Conservation (phyloP, 2,113 vertebrate genomes). For the Calyptomena viridis region DNA sequence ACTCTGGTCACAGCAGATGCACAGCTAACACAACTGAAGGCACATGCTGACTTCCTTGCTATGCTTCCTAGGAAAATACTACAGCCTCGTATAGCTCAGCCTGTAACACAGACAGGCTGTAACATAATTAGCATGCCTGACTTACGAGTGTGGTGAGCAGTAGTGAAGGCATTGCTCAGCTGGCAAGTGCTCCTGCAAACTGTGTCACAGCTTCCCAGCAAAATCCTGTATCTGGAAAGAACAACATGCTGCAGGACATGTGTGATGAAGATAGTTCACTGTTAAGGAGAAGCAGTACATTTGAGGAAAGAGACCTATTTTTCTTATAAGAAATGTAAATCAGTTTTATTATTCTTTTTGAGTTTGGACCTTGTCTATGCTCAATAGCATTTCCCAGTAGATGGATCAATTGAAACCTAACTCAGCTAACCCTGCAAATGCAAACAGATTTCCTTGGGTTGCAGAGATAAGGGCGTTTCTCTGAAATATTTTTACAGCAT, state of each 20-base stretch:
- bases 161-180: constrained; percentile 9
- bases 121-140: neutral
- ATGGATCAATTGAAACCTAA: neutral
- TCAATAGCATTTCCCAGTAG: neutral
- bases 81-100: neutral
- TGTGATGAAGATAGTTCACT: neutral
- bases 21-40: neutral
- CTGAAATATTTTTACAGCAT: neutral
- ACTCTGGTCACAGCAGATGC: neutral
- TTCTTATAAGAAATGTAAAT: neutral
- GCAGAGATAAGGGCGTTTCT: neutral
- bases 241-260: neutral
- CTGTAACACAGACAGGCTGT: neutral
- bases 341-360: neutral
- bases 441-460: constrained; percentile 11
- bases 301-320: neutral
- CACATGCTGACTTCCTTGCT: neutral
- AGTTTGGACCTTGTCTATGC: neutral
- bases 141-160: neutral
- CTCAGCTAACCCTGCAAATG: neutral
- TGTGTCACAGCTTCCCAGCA: constrained; percentile 13
- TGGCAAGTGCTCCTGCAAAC: neutral
- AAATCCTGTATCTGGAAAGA: neutral
- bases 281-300: neutral
- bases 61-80: neutral